Conservation (phyloP, 1,140 invertebrate species). For the Acromyrmex echinatior region DNA sequence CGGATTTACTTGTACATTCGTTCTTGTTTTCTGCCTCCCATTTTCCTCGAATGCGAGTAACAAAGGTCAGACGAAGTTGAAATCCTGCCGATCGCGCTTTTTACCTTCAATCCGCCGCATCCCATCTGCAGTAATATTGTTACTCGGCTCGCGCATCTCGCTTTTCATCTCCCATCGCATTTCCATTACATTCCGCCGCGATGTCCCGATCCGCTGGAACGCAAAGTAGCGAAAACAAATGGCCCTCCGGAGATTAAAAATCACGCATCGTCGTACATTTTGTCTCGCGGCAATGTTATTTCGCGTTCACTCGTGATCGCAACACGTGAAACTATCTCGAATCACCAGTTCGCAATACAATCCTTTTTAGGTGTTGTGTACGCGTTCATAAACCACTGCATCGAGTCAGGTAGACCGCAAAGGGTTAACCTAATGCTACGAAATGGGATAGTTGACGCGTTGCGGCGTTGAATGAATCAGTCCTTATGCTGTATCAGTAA, state of each 20-base stretch:
- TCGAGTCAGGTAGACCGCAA: constrained; percentile 34
- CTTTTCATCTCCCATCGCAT: constrained; percentile 10
- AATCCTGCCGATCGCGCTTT: constrained; percentile 20
- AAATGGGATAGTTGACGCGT: constrained; percentile 34
- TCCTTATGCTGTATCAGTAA: constrained; percentile 58
- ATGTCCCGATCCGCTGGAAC: constrained; percentile 27
- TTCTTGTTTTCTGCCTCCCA: background rate
- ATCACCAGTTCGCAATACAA: background rate
- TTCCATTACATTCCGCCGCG: constrained; percentile 20
- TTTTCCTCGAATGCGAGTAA: background rate
- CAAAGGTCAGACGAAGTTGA: background rate
- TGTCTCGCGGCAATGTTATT: background rate
- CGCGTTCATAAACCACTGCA: constrained; percentile 22
- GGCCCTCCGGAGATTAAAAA: constrained; percentile 33
- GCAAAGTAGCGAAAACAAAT: constrained; percentile 37
- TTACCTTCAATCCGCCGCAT: constrained; percentile 26
- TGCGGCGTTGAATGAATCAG: constrained; percentile 31
- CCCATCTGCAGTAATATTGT: constrained; percentile 27
- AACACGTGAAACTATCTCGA: constrained; percentile 4
- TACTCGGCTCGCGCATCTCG: constrained; percentile 16
- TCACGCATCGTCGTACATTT: constrained; percentile 16
- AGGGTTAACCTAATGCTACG: constrained; percentile 38
- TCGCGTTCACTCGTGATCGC: constrained; percentile 6
- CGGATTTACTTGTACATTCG: background rate
- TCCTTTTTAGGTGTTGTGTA: background rate